A percentile compares a stretch with the other conserved stretches of the same genome.
phyloP scores from a whole-genome alignment of 2,797 vertebrate species.

The Sciurus vulgaris region DNA sequence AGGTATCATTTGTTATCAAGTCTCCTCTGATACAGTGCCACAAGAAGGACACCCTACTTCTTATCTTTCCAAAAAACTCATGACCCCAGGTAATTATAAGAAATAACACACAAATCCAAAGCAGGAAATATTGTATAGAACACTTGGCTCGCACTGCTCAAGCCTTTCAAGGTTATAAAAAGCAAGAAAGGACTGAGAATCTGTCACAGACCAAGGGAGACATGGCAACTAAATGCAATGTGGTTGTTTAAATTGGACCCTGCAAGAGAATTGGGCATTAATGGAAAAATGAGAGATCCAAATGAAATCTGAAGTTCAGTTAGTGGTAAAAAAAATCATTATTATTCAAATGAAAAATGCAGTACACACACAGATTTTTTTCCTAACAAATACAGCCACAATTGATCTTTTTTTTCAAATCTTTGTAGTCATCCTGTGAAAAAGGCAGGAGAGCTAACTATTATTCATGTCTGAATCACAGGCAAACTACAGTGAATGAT shows the following conservation, averaged over 20 bases:
- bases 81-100: background rate
- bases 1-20: background rate
- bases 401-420: slow-evolving; percentile 50
- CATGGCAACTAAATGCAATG: background rate
- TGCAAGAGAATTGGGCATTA: background rate
- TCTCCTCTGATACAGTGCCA: background rate
- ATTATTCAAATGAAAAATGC: slow-evolving; percentile 22
- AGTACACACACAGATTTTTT: background rate
- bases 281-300: background rate
- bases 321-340: background rate
- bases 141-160: background rate
- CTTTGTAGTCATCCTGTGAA: slow-evolving; percentile 7
- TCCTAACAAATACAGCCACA: background rate
- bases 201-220: background rate
- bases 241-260: background rate
- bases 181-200: background rate
- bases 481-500: background rate
- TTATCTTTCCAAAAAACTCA: background rate
- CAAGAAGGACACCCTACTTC: background rate
- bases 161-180: background rate
- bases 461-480: slow-evolving; percentile 55
- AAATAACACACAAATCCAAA: background rate
- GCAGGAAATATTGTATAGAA: background rate
- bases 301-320: background rate
- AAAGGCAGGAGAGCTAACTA: background rate